Base-by-base conservation (phyloP, 2,888 invertebrate genomes). In the Erebia epiphron region DNA sequence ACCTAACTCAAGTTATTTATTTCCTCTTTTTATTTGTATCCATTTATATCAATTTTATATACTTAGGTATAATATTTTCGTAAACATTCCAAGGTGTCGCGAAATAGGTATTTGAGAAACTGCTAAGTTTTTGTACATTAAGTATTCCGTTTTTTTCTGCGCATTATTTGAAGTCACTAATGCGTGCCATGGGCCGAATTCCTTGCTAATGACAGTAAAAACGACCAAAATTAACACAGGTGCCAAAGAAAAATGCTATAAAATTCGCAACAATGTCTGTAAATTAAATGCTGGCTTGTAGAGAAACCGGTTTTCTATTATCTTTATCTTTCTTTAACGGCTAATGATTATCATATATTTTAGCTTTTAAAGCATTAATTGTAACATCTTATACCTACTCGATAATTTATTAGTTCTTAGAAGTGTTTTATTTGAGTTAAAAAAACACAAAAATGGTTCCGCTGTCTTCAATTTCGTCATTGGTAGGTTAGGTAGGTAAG, bases 161-260 rank as follows among this genome's bases (percentile, higher is more conserved):
- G 57, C 26, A 60, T 60, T 43, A 18, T 43, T 61, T 43, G 43
- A 16, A 60, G 43, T 16, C 61, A 61, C 43, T 61, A 61, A 46
- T 61, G 61, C 61, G 43, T 57, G 21, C 13, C 26, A 21, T 49
- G 14, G 4, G 46, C 21, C 46, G 21, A 49, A 62, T 21, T 62
- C 49, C 49, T 49, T 21, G 46, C 13, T 62, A 62, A 62, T 62
- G 49, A 14, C 14, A 14, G 9, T 49, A 49, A 49, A 62, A 62
- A 62, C 21, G 8, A 46, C 13, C 46, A 18, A 49, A 61, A 61
- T 61, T 18, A 61, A 61, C 11, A 18, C 10, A 16, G 43, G 43
- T 46, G 43, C 43, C 61, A 5, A 43, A 46, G 43, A 18, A 61
- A 61, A 43, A 16, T n/a, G 16, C 13, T 43, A 46, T 21, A 18